phyloP scores from a whole-genome alignment of 2,888 invertebrate species.

The Metallyticus violacea region DNA sequence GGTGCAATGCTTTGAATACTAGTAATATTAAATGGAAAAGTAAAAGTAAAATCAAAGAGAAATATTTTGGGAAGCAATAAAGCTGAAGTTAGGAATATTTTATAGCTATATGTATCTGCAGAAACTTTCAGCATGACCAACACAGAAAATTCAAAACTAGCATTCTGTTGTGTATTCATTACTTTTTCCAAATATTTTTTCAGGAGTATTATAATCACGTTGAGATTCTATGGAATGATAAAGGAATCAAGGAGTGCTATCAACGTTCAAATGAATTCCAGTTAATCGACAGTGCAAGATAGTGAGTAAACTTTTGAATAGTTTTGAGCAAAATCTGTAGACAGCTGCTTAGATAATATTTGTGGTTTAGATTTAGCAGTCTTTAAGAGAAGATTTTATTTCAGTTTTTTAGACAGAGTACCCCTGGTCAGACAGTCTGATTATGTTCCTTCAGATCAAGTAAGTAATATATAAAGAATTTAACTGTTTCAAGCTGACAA shows the following conservation, averaged over 20 bases:
- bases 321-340: not conserved
- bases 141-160: too few relatives aligned
- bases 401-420: constrained; percentile 72
- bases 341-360: constrained; percentile 11
- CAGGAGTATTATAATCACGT: constrained; percentile 74
- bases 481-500: too few relatives aligned
- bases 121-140: too few relatives aligned
- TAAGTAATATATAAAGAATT: constrained; percentile 34
- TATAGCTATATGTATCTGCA: too few relatives aligned
- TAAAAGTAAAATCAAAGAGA: too few relatives aligned
- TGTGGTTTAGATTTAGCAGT: not conserved
- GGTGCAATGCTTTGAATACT: too few relatives aligned
- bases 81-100: too few relatives aligned
- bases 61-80: too few relatives aligned
- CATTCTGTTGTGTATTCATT: too few relatives aligned
- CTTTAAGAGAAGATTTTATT: constrained; percentile 36
- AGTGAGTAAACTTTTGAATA: constrained; percentile 57
- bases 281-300: constrained; percentile 76
- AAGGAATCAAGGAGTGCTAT: constrained; percentile 67
- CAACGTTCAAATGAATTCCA: constrained; percentile 73
- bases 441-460: constrained; percentile 66
- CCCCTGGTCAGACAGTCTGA: constrained; percentile 59
- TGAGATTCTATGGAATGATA: constrained; percentile 65
- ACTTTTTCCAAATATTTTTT: too few relatives aligned
- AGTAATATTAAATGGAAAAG: too few relatives aligned